Conservation (phyloP, 2,113 vertebrate genomes). For the Zosterops japonicus region DNA sequence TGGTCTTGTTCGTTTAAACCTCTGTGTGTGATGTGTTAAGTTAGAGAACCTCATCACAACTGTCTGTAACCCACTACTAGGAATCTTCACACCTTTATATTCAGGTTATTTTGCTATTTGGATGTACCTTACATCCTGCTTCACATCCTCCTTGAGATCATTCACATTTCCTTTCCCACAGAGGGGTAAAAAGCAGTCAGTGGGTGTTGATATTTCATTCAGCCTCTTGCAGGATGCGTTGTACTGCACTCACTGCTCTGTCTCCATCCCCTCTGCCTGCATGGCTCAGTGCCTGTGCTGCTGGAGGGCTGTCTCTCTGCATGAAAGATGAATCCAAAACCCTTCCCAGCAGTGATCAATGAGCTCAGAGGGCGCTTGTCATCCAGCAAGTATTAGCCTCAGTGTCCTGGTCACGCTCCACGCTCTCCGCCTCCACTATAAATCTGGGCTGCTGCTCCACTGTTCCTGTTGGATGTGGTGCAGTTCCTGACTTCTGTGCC, state of each 20-base stretch:
- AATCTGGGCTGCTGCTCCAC: neutral
- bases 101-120: neutral
- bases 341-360: conserved; percentile 30
- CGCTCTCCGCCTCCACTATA: neutral
- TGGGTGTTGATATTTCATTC: neutral
- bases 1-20: neutral
- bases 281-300: conserved; percentile 14
- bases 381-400: conserved; percentile 1
- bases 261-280: neutral
- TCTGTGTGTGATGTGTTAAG: neutral
- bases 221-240: neutral
- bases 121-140: neutral
- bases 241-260: accelerated
- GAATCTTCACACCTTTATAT: neutral
- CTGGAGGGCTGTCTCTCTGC: neutral
- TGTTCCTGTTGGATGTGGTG: neutral
- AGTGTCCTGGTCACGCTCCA: conserved; percentile 1
- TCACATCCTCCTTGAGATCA: neutral
- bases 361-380: neutral
- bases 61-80: neutral
- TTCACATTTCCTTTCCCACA: neutral
- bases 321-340: conserved; percentile 27
- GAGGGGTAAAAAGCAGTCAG: neutral
- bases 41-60: neutral
- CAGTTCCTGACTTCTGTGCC: neutral